Evolutionary conservation across 2,113 vertebrate species (phyloP).

Genomic region (Mus spicilegus): DNA sequence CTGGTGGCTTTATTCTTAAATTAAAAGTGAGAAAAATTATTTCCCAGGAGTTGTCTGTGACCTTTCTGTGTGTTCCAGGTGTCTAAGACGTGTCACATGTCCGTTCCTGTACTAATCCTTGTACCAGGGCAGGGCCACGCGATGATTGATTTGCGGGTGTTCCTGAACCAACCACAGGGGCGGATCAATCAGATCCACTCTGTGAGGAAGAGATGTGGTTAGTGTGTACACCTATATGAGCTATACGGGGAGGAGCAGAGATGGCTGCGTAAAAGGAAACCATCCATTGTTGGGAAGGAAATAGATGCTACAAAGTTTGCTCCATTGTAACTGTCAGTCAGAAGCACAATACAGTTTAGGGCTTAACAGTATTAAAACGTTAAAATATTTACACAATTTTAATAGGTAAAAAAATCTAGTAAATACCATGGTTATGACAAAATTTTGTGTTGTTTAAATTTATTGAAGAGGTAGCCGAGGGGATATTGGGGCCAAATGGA

Average conservation of each 20-base stretch:
- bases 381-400: constrained; percentile 4
- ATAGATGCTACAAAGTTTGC: background rate
- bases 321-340: background rate
- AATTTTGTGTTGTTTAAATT: background rate
- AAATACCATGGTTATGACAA: background rate
- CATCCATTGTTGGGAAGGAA: background rate
- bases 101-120: constrained; percentile 13
- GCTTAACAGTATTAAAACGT: background rate
- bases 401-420: background rate
- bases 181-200: background rate
- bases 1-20: background rate
- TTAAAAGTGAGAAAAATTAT: constrained; percentile 52
- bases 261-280: background rate
- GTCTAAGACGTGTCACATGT: background rate
- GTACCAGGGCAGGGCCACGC: background rate
- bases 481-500: background rate
- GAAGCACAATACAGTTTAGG: constrained; percentile 8
- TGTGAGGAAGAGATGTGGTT: background rate
- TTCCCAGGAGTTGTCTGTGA: constrained; percentile 24
- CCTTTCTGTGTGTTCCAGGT: constrained; percentile 23
- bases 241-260: no score
- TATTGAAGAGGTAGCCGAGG: background rate
- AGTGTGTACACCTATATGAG: background rate
- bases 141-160: background rate
- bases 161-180: background rate